Evolutionary conservation across 2,797 vertebrate species (phyloP), one percentile per base, ranked within the genome.

Genomic region (Lacerta bilineata): DNA sequence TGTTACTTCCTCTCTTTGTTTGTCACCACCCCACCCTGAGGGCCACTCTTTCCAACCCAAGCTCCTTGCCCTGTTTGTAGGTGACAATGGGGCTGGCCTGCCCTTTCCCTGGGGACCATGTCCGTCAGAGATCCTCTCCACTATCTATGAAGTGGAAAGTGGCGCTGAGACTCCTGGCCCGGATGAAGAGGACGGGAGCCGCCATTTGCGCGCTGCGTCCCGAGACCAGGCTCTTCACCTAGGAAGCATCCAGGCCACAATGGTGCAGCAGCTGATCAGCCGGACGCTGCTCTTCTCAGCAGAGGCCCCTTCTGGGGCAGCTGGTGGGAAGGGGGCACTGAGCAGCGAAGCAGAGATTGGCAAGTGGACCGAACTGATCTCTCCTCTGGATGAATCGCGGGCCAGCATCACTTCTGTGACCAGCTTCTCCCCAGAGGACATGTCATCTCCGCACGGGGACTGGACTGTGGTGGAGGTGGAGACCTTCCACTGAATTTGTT

Each of bases 381-480:
- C 97, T 1, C 98, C 97, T 61, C 93, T 98, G 94, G 97, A 96
- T 85, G 97, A 98, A 76, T 97, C 97, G 1, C 93, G 96, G 0
- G 98, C 98, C 41, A 98, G 97, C 8, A 97, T 99, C 94, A 98
- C 98, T 27, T 98, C 98, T 0, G 98, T 98, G 92, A 98, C 98
- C 92, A 98, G 98, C 95, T 98, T 97, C 95, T 98, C 98, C 66
- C 98, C 98, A 0, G 97, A 98, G 90, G 97, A 97, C 72, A 95
- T 93, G 80, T 95, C 96, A 68, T 97, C 97, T 41, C 94, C 98
- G 0, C 95, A 97, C 17, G 98, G 97, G 2, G 98, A 98, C 95
- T 98, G 98, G 98, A 98, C 98, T 0, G 98, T 98, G 85, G 98
- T 98, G 88, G 98, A 98, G 94, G 97, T 98, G 91, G 98, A 98